Evolutionary conservation across 2,113 vertebrate species (phyloP).

Genomic region (Carettochelys insculpta): DNA sequence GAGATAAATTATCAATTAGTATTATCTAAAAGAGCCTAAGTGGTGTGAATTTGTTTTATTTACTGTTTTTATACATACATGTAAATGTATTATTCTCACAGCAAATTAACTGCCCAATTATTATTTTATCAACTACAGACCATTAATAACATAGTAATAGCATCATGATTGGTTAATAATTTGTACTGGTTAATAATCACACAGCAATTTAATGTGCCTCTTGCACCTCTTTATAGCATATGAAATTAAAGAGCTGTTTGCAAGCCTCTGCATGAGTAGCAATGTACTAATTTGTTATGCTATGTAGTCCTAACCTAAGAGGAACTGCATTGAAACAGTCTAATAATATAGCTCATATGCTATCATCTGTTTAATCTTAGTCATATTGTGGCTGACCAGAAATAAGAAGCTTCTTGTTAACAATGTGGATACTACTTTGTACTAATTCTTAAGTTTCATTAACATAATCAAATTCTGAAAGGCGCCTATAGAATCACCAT

Average conservation of each 20-base stretch:
- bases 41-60: neutral
- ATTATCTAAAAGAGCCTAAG: neutral
- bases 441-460: neutral
- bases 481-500: neutral
- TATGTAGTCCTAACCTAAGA: neutral
- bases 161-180: too few relatives aligned
- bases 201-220: too few relatives aligned
- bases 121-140: too few relatives aligned
- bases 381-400: constrained; percentile 27
- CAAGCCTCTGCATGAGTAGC: too few relatives aligned
- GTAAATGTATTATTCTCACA: too few relatives aligned
- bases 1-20: neutral
- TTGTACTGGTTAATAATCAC: too few relatives aligned
- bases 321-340: neutral
- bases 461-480: constrained; percentile 37
- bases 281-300: neutral
- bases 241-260: too few relatives aligned
- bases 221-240: too few relatives aligned
- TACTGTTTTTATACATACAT: too few relatives aligned
- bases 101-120: too few relatives aligned
- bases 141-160: too few relatives aligned
- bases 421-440: neutral
- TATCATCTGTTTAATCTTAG: neutral
- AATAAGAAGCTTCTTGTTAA: neutral
- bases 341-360: neutral